Base-by-base conservation (phyloP, 2,113 vertebrate species). In the Herpetotheres cachinnans region DNA sequence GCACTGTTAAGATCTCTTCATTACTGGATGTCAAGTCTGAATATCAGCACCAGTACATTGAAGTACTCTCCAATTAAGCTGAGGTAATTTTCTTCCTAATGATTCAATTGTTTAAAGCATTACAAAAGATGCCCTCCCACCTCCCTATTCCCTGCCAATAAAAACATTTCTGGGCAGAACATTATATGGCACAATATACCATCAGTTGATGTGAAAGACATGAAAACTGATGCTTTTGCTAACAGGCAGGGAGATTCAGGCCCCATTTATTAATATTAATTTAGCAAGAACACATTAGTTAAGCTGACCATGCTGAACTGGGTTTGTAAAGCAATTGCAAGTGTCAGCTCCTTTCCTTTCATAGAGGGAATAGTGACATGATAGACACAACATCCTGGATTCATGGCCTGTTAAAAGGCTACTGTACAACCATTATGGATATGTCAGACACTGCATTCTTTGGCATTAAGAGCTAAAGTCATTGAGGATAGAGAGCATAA, bases 31-130 rank as follows among this genome's bases (percentile, higher is more conserved):
- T 84, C 54, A 65, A 95, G 34, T 74, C 67, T 96, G 93, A 46
- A 93, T 95, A 77, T 87, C 89, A 70, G 73, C 93, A 85, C 29
- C 4, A 4, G 80, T 42, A 44, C 30, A 59, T 74, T 58, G 73
- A 96, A 91, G 67, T 77, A 40, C 82, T 86, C 78, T 59, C 13
- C 84, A 71, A 16, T 29, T 96, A 94, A 91, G 55, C 50, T 47
- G 42, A 97, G 93, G 95, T 97, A 96, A 95, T 85, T 94, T 87
- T 91, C 46, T 85, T 89, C 32, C 42, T 81, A 67, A 62, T 16
- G 38, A 42, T 70, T 93, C 54, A 55, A 29, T 72, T 81, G 59
- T 63, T 67, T 42, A 52, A 87, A 80, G 36, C 30, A 22, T 65
- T 62, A 59, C 13, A 52, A 42, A 84, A 83, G n/a, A 63, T 58